Percentiles rank a stretch among this genome's conserved stretches.
phyloP scores from a whole-genome alignment of 2,888 invertebrate genomes.

The Clistopyga incitator region DNA sequence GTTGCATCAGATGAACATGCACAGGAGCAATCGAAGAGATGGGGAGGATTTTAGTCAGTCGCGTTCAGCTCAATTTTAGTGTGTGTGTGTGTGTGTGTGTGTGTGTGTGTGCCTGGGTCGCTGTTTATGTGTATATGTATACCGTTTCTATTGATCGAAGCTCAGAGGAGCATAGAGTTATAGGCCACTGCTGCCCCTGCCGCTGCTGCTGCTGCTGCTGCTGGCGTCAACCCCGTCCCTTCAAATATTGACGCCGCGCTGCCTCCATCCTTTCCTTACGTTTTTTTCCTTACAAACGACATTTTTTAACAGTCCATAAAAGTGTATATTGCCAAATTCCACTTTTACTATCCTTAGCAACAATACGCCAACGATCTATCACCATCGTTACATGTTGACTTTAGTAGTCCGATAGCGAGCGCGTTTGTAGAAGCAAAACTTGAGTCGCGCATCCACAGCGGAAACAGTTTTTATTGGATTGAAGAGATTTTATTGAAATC shows the following conservation, averaged over 20 bases:
- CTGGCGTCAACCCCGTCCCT: conserved; percentile 77
- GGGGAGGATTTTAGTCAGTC: conserved; percentile 49
- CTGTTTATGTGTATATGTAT: conserved; percentile 69
- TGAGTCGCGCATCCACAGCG: not conserved
- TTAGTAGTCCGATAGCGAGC: not conserved
- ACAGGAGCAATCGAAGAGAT: conserved; percentile 29
- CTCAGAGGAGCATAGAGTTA: conserved; percentile 81
- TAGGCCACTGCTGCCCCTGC: conserved; percentile 76
- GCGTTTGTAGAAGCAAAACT: not conserved
- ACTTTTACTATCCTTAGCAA: not conserved
- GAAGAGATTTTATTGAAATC: not conserved
- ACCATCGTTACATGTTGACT: not conserved
- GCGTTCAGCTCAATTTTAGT: conserved; percentile 27
- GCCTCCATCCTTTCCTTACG: not conserved
- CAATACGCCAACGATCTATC: not conserved
- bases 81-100: conserved; percentile 24
- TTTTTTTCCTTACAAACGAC: conserved; percentile 1
- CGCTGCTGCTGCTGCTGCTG: conserved; percentile 63
- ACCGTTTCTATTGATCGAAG: conserved; percentile 82
- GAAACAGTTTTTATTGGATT: not conserved
- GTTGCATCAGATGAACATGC: conserved; percentile 51
- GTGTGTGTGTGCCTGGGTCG: conserved; percentile 66
- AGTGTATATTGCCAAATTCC: conserved; percentile 3
- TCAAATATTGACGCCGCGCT: conserved; percentile 51
- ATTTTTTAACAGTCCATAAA: conserved; percentile 12